Conservation (phyloP, 2,113 vertebrate genomes). For the Pseudopodoces humilis region DNA sequence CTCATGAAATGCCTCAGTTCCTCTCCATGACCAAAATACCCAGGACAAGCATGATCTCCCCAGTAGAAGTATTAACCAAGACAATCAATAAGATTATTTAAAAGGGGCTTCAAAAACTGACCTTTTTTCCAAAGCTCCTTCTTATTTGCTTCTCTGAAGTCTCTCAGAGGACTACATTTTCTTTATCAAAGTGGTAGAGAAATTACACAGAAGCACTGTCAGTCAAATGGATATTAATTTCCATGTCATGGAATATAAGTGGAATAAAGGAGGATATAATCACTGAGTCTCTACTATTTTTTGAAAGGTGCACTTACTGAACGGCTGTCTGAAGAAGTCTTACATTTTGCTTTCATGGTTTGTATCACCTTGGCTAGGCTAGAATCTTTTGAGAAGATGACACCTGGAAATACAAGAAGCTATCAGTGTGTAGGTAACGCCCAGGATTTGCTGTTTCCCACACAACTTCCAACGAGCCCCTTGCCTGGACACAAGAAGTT, state of each 20-base stretch:
- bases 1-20: not conserved
- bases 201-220: not conserved
- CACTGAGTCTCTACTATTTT: not conserved
- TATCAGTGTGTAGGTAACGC: rapidly evolving
- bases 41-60: not conserved
- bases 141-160: not conserved
- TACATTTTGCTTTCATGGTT: not conserved
- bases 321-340: not conserved
- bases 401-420: not conserved
- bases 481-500: not conserved
- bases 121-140: not conserved
- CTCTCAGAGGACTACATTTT: not conserved
- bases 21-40: not conserved
- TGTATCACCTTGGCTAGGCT: not conserved
- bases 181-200: not conserved
- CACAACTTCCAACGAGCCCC: not conserved
- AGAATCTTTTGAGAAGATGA: not conserved
- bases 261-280: not conserved
- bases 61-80: not conserved
- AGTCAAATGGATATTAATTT: not conserved
- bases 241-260: not conserved
- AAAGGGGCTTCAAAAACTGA: not conserved
- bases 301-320: not conserved
- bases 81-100: not conserved
- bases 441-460: not conserved